Conservation (phyloP, 2,888 invertebrate genomes). For the Noctua comes region DNA sequence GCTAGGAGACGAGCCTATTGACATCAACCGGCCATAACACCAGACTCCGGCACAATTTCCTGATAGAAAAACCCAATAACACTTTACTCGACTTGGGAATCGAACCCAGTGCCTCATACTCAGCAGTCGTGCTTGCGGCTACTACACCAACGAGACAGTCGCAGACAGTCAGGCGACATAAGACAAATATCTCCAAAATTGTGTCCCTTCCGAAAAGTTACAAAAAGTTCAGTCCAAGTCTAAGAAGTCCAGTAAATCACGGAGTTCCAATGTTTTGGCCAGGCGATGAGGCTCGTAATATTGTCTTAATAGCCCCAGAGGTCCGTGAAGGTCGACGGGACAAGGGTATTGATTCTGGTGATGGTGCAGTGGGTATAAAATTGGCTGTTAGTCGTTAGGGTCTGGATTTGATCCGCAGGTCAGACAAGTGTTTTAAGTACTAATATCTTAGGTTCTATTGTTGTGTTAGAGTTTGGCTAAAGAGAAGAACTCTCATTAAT, state of each 20-base stretch:
- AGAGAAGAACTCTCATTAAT: background rate
- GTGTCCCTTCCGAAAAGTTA: background rate
- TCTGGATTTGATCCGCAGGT: background rate
- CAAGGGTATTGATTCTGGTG: slow-evolving; percentile 10
- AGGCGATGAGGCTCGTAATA: slow-evolving; percentile 15
- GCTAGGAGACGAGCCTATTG: too few relatives aligned
- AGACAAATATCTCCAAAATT: slow-evolving; percentile 3
- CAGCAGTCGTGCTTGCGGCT: background rate
- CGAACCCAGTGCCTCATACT: background rate
- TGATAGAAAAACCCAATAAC: background rate
- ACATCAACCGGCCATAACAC: background rate
- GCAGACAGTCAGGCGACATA: background rate
- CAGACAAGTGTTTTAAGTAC: background rate
- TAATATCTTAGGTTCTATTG: background rate
- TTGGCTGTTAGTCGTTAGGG: background rate
- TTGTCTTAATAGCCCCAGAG: slow-evolving; percentile 19
- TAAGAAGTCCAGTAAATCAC: slow-evolving; percentile 21
- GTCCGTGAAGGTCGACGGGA: slow-evolving; percentile 2
- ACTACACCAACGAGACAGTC: background rate
- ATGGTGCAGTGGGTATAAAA: too few relatives aligned
- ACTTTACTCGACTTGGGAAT: background rate
- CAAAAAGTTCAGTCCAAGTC: slow-evolving; percentile 4
- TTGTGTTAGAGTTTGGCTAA: background rate
- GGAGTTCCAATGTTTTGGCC: background rate
- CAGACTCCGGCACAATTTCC: background rate